Evolutionary conservation across 1,140 invertebrate genomes (phyloP), one percentile per base, ranked within the genome.

Genomic region (Drosophila mayri): DNA sequence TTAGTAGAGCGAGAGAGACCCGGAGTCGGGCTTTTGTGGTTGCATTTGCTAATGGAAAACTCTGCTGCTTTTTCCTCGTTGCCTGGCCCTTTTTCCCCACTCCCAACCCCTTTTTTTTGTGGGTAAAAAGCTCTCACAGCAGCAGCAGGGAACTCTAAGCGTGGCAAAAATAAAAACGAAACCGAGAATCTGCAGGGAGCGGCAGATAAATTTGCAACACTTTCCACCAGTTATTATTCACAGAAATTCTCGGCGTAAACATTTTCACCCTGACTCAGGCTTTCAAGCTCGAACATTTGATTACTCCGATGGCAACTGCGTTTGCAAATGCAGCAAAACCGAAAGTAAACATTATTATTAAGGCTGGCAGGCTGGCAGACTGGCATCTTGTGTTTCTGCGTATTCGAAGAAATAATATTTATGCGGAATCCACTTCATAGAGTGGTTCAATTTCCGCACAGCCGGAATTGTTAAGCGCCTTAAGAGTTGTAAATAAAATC

Each of bases 401-500:
- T 18, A 37, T 46, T 66, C 66, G 20, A 38, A 50, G 71, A 54
- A 83, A 83, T 63, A 75, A 79, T 79, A 79, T 83, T 83, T 76
- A 68, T 58, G 75, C 40, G 55, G 47, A 28, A 54, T 52, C 41
- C 28, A 72, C 70, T 72, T 30, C 37, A 40, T 37, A 25, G 76
- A 79, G 73, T 62, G 60, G 46, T 60, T 76, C 76, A 58, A 65
- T 80, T 63, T 80, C 83, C 63, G 63, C 54, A 61, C 30, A 35
- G 67, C 37, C 37, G 37, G 78, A 67, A 72, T 65, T 87, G 79
- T 79, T 86, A 86, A 88, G 81, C 83, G 79, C 76, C 84, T 86
- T 83, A 86, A 79, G 82, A 86, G 66, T 81, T 87, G 83, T 83
- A 88, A 79, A 83, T 86, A 86, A 83, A 87, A 87, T 87, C 83